Conservation (phyloP, 2,888 invertebrate species). For the Nemotelus nigrinus region DNA sequence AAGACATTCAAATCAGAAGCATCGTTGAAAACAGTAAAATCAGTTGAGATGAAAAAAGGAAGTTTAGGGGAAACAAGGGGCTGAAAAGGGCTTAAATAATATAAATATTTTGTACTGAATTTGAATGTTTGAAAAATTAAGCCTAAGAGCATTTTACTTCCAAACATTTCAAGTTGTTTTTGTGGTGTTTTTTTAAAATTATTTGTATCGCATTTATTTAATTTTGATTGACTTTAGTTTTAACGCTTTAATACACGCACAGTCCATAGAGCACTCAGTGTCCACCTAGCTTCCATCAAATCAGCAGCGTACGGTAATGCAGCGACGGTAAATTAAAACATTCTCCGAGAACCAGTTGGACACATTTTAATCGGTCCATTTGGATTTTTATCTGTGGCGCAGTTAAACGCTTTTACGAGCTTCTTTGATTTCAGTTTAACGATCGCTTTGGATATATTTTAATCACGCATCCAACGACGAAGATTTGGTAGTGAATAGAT, state of each 20-base stretch:
- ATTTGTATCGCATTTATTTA: too few relatives aligned
- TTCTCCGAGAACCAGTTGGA: constrained; percentile 49
- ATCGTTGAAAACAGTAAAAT: constrained; percentile 16
- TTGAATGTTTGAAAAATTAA: too few relatives aligned
- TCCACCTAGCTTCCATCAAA: constrained; percentile 8
- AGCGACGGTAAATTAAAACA: constrained; percentile 47
- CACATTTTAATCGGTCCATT: constrained; percentile 49
- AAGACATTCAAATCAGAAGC: constrained; percentile 42
- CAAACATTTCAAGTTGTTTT: too few relatives aligned
- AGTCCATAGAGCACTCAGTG: not conserved
- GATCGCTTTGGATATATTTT: constrained; percentile 45
- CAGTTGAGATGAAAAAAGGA: not conserved
- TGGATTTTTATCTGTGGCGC: constrained; percentile 50
- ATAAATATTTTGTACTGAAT: too few relatives aligned
- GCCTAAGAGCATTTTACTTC: too few relatives aligned
- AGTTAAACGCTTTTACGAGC: constrained; percentile 50
- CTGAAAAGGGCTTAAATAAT: not conserved
- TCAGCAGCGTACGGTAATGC: constrained; percentile 10
- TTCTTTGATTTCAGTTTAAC: constrained; percentile 48
- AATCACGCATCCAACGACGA: constrained; percentile 19
- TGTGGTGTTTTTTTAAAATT: too few relatives aligned
- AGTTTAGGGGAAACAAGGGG: not conserved
- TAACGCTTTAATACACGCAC: too few relatives aligned
- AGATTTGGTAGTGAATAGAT: not conserved
- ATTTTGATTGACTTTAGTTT: too few relatives aligned